These are phyloP conservation scores for Rachycentron canadum DNA, from an alignment of 2,797 vertebrate genomes.

Conservation along the genomic window DNA sequence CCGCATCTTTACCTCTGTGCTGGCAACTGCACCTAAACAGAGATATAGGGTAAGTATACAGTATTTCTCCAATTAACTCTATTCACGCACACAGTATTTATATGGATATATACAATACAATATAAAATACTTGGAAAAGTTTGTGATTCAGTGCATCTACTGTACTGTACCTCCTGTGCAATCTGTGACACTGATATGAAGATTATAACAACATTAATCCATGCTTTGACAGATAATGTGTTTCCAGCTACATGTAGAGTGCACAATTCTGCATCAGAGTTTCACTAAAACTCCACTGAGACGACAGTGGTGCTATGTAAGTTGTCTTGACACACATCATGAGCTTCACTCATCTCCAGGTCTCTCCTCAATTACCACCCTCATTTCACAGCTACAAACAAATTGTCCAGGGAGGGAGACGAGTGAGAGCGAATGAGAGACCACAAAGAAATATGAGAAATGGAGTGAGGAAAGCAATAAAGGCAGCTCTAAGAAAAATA, in stretches of 20 bases:
- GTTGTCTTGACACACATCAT: conserved; percentile 42
- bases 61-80: background rate
- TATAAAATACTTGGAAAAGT: background rate
- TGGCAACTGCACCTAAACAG: conserved; percentile 93
- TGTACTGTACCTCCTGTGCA: background rate
- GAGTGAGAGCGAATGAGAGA: conserved; percentile 23
- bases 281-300: conserved; percentile 55
- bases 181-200: conserved; percentile 20
- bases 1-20: conserved; percentile 98
- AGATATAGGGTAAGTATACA: background rate
- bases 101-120: no score
- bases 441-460: conserved; percentile 8
- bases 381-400: conserved; percentile 72
- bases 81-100: background rate
- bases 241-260: conserved; percentile 3
- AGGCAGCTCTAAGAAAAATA: background rate
- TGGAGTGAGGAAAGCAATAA: conserved; percentile 19
- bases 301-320: conserved; percentile 34
- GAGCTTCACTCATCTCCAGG: conserved; percentile 51
- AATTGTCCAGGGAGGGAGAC: conserved; percentile 53
- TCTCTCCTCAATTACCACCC: conserved; percentile 74
- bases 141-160: background rate
- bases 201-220: conserved; percentile 44
- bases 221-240: conserved; percentile 32
- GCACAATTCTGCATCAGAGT: conserved; percentile 25